Evolutionary conservation across 2,113 vertebrate species (phyloP).

Genomic region (Columba janthina): DNA sequence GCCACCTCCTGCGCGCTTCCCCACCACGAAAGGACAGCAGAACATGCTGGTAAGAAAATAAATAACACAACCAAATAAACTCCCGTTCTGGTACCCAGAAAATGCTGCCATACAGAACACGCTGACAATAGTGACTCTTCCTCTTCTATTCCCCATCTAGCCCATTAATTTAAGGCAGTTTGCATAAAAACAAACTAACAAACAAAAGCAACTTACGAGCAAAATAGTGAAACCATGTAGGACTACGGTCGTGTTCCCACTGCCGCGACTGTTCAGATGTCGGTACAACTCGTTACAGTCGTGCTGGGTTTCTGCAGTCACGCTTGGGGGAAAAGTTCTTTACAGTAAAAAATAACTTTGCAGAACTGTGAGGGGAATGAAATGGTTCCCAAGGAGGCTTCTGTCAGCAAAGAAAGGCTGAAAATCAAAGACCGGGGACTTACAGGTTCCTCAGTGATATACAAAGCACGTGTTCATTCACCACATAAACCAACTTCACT

Average conservation of each 20-base stretch:
- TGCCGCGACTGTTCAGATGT: neutral
- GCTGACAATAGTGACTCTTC: neutral
- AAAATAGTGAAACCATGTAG: neutral
- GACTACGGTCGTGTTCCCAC: neutral
- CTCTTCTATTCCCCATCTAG: neutral
- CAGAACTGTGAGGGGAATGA: neutral
- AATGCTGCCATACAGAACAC: neutral
- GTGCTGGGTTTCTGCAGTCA: neutral
- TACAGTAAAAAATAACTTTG: neutral
- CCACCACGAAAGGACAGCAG: neutral
- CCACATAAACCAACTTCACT: neutral
- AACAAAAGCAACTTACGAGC: neutral
- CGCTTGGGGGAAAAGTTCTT: neutral
- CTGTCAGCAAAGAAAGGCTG: neutral
- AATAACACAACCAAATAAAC: neutral
- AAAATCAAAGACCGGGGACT: neutral
- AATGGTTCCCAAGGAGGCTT: neutral
- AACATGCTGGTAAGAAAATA: neutral
- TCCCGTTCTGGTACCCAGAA: neutral
- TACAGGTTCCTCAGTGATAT: neutral
- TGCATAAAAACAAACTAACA: neutral
- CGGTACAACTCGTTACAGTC: neutral
- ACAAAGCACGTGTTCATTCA: accelerated
- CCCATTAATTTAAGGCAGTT: neutral
- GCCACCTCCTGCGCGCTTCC: neutral